These are phyloP conservation scores for Ceryle rudis DNA, from an alignment of 2,797 vertebrate genomes.

Conservation along the genomic window DNA sequence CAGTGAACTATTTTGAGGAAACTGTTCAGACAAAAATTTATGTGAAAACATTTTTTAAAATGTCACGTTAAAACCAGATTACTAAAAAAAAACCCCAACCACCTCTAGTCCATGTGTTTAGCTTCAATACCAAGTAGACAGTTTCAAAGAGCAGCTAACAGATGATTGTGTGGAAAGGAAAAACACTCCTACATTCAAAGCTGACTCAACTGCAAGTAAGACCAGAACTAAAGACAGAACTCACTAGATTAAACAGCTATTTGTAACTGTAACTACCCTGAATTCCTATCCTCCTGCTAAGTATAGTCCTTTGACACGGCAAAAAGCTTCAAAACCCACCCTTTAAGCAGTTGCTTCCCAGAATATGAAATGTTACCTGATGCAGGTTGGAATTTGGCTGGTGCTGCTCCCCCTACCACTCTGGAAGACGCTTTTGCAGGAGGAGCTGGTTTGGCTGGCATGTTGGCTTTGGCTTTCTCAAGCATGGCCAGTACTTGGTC, in stretches of 20 bases:
- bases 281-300: neutral
- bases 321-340: neutral
- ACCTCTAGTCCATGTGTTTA: neutral
- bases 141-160: constrained; percentile 6
- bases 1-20: neutral
- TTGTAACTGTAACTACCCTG: neutral
- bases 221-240: neutral
- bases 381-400: constrained; percentile 76
- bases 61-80: neutral
- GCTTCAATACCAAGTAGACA: neutral
- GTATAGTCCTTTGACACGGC: neutral
- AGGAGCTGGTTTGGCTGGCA: constrained; percentile 91
- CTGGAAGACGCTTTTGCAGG: constrained; percentile 82
- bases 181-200: neutral
- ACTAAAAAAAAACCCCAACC: neutral
- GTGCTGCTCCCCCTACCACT: constrained; percentile 70
- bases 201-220: neutral
- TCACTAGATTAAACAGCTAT: neutral
- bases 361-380: constrained; percentile 76
- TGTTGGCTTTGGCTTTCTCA: constrained; percentile 92
- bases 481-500: constrained; percentile 93
- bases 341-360: neutral
- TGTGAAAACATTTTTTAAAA: fast-evolving
- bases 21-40: neutral
- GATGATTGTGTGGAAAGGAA: neutral